Percentiles rank a stretch among this genome's conserved stretches.
Conservation (phyloP, 1,140 invertebrate species). For the Musca domestica region DNA sequence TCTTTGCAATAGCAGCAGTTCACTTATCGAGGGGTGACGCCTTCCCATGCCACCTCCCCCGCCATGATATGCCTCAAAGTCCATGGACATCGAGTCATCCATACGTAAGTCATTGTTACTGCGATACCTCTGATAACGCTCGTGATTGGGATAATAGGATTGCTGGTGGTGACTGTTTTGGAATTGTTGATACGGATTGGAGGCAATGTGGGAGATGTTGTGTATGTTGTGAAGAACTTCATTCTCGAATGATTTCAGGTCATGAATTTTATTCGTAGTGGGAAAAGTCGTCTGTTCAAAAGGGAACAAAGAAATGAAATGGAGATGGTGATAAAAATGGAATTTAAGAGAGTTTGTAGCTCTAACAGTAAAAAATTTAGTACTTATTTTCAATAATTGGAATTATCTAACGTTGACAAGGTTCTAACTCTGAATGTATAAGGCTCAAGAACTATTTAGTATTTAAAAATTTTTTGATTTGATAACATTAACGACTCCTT, state of each 20-base stretch:
- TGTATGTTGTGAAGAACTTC: constrained; percentile 10
- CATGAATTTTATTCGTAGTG: not conserved
- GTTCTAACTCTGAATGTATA: too few relatives aligned
- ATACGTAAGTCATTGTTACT: constrained; percentile 14
- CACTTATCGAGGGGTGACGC: constrained; percentile 7
- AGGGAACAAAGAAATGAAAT: not conserved
- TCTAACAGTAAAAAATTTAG: too few relatives aligned
- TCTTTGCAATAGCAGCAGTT: constrained; percentile 8
- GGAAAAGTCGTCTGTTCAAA: constrained; percentile 1
- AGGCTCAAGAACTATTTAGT: too few relatives aligned
- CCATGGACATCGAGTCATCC: constrained; percentile 10
- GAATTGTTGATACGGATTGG: not conserved
- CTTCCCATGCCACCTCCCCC: not conserved
- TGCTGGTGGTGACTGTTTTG: not conserved
- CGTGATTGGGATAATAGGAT: not conserved
- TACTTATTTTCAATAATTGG: too few relatives aligned
- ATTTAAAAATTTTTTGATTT: too few relatives aligned
- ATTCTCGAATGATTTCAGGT: constrained; percentile 1
- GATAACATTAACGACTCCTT: too few relatives aligned
- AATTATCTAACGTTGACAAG: too few relatives aligned
- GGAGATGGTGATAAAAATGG: too few relatives aligned
- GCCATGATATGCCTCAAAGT: constrained; percentile 3
- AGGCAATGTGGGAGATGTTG: not conserved
- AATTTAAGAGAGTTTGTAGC: too few relatives aligned
- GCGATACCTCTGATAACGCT: constrained; percentile 1